Evolutionary conservation across 1,140 invertebrate genomes (phyloP).

Genomic region (Sitobion miscanthi): DNA sequence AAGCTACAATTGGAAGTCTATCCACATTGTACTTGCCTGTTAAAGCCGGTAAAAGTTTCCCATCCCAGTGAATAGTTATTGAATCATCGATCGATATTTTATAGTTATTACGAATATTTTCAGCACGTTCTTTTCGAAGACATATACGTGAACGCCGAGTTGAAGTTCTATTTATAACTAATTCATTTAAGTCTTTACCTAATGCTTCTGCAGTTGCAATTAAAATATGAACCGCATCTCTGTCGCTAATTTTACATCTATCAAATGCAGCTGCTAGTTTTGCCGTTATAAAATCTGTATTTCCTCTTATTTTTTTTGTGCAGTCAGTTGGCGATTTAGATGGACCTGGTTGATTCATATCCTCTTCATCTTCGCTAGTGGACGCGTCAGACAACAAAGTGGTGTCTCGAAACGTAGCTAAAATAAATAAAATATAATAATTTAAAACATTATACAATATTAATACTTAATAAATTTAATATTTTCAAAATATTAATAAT

Average conservation of each 20-base stretch:
- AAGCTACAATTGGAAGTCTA: too few species aligned
- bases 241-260: slow-evolving; percentile 58
- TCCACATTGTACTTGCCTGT: too few species aligned
- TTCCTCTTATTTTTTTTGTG: neutral
- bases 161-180: slow-evolving; percentile 16
- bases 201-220: slow-evolving; percentile 57
- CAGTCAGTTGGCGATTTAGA: neutral
- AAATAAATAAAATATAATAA: neutral
- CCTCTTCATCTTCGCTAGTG: neutral
- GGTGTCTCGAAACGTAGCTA: neutral
- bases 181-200: neutral
- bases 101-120: neutral
- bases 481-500: neutral
- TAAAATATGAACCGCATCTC: slow-evolving; percentile 59
- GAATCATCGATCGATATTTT: slow-evolving; percentile 5
- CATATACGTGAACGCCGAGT: neutral
- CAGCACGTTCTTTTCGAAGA: neutral
- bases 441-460: neutral
- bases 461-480: slow-evolving; percentile 12
- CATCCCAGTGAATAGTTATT: slow-evolving; percentile 54
- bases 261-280: slow-evolving; percentile 59
- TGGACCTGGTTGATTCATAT: neutral
- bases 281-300: neutral
- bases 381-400: neutral
- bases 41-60: too few species aligned